Evolutionary conservation across 2,113 vertebrate genomes (phyloP).

Genomic region (Scytalopus superciliaris): DNA sequence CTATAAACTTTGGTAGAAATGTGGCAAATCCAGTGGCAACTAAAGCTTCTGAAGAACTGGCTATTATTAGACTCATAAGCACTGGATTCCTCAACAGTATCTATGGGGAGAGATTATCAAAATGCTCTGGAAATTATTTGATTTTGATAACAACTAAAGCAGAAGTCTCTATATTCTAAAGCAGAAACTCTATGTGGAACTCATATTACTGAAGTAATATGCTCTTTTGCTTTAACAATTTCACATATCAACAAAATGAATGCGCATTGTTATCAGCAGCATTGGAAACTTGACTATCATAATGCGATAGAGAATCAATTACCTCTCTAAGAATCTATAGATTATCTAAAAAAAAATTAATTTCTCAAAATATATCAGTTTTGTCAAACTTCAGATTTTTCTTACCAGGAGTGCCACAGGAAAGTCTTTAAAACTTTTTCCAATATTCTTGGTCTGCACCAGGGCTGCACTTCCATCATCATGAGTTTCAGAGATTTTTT

Average conservation of each 20-base stretch:
- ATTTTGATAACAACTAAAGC: not conserved
- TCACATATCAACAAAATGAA: not conserved
- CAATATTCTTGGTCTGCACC: conserved; percentile 57
- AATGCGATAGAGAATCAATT: not conserved
- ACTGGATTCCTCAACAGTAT: conserved; percentile 79
- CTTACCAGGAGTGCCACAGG: conserved; percentile 75
- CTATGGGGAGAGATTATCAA: conserved; percentile 25
- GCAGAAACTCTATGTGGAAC: not conserved
- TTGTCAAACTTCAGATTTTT: not conserved
- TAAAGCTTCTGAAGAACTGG: conserved; percentile 76
- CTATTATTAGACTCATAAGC: conserved; percentile 77
- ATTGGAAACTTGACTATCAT: not conserved
- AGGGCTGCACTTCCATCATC: conserved; percentile 42
- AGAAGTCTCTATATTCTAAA: not conserved
- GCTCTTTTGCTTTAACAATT: not conserved
- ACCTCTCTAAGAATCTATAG: not conserved
- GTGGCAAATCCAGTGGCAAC: conserved; percentile 81
- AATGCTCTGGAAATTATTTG: not conserved
- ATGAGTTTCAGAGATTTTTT: conserved; percentile 75
- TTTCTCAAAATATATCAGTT: not conserved
- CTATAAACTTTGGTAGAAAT: conserved; percentile 83
- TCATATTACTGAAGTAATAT: not conserved
- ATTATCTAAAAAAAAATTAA: not conserved
- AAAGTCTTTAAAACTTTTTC: conserved; percentile 76
- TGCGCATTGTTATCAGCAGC: not conserved